Percentiles rank a stretch among this genome's conserved stretches.
These are phyloP conservation scores for Tenthredo distinguenda DNA, from an alignment of 2,888 invertebrate genomes.

Conservation along the genomic window DNA sequence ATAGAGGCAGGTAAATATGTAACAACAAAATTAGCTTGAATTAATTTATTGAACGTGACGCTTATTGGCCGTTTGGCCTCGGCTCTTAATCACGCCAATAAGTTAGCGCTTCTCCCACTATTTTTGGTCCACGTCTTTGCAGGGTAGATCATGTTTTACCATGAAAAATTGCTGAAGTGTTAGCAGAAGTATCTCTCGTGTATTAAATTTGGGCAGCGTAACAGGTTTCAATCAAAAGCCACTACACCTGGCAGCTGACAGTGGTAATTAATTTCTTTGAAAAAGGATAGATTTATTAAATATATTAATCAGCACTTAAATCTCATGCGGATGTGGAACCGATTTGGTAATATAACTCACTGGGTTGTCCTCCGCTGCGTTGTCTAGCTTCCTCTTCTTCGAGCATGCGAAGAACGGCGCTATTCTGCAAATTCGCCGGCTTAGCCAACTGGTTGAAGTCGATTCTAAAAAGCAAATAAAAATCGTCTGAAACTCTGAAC, in stretches of 20 bases:
- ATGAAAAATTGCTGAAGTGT: not conserved
- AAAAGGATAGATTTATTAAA: not conserved
- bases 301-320: not conserved
- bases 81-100: conserved; percentile 13
- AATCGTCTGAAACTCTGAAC: not conserved
- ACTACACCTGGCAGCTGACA: not conserved
- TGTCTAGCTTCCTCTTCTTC: conserved; percentile 90
- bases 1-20: not conserved
- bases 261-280: not conserved
- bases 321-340: not conserved
- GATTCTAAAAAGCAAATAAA: conserved; percentile 82
- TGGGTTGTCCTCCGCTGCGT: conserved; percentile 81
- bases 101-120: not conserved
- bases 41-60: conserved; percentile 33
- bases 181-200: not conserved
- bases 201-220: not conserved
- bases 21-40: conserved; percentile 30
- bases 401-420: conserved; percentile 90
- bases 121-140: not conserved
- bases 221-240: not conserved
- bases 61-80: conserved; percentile 16
- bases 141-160: too few relatives aligned
- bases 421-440: conserved; percentile 90
- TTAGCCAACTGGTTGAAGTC: conserved; percentile 89
- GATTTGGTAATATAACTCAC: conserved; percentile 78